Percentiles rank a stretch among this genome's conserved stretches.
These are phyloP conservation scores for Euura lappo DNA, from an alignment of 1,140 invertebrate genomes.

Conservation along the genomic window DNA sequence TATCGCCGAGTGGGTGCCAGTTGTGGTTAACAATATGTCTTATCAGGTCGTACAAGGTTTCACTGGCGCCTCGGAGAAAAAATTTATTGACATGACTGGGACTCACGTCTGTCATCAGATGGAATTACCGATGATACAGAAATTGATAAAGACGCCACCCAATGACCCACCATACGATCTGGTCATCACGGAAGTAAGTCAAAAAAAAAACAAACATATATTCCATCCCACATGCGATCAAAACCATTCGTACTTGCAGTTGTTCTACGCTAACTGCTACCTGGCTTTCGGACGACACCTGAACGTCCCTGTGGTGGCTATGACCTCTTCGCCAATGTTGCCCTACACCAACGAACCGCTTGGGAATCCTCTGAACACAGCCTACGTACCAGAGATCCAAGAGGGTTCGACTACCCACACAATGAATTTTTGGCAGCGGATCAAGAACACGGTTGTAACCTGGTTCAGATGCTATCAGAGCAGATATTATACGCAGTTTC, in stretches of 20 bases:
- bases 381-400: conserved; percentile 43
- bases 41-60: not conserved
- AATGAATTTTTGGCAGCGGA: conserved; percentile 43
- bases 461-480: not conserved
- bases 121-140: conserved; percentile 13
- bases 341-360: conserved; percentile 29
- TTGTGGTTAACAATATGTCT: conserved; percentile 35
- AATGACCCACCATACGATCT: conserved; percentile 22
- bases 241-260: conserved; percentile 20
- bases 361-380: conserved; percentile 34
- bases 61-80: not conserved
- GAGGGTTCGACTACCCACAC: conserved; percentile 31
- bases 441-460: conserved; percentile 32
- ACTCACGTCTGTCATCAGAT: not conserved
- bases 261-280: conserved; percentile 35
- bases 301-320: conserved; percentile 30
- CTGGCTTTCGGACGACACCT: conserved; percentile 26
- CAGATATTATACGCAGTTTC: conserved; percentile 26
- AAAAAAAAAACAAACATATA: no score
- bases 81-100: not conserved
- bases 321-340: conserved; percentile 27
- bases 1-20: conserved; percentile 34
- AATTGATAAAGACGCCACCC: conserved; percentile 14
- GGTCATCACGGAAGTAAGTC: conserved; percentile 20
- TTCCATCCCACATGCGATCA: no score